Conservation (phyloP, 2,797 vertebrate genomes). For the Sylvilagus floridanus region DNA sequence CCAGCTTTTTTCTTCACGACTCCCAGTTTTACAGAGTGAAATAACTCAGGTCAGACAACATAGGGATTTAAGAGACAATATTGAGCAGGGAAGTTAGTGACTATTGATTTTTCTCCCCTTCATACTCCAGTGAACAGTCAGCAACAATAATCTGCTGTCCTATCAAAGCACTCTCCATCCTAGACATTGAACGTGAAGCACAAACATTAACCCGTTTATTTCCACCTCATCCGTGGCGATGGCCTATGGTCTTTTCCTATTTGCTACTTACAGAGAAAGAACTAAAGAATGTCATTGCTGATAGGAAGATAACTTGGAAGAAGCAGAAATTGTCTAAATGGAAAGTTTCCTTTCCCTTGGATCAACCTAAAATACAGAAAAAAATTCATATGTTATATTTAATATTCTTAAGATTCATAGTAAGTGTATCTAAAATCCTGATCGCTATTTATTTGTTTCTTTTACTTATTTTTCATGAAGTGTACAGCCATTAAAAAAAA, state of each 20-base stretch:
- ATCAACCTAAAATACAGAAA: not conserved
- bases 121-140: not conserved
- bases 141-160: not conserved
- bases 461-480: constrained; percentile 23
- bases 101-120: constrained; percentile 18
- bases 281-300: not conserved
- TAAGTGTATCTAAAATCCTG: not conserved
- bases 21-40: constrained; percentile 39
- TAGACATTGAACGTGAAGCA: not conserved
- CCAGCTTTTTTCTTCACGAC: not conserved
- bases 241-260: not conserved
- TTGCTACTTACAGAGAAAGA: not conserved
- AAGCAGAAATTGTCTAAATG: not conserved
- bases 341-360: not conserved
- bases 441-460: not conserved
- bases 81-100: not conserved
- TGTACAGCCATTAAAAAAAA: not conserved
- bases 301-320: not conserved
- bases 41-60: constrained; percentile 5
- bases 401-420: not conserved
- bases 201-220: not conserved
- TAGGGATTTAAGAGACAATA: constrained; percentile 20
- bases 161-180: not conserved
- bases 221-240: not conserved
- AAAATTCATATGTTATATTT: not conserved